These are phyloP conservation scores for Scolopax rusticola DNA, from an alignment of 2,797 vertebrate genomes.

Conservation along the genomic window DNA sequence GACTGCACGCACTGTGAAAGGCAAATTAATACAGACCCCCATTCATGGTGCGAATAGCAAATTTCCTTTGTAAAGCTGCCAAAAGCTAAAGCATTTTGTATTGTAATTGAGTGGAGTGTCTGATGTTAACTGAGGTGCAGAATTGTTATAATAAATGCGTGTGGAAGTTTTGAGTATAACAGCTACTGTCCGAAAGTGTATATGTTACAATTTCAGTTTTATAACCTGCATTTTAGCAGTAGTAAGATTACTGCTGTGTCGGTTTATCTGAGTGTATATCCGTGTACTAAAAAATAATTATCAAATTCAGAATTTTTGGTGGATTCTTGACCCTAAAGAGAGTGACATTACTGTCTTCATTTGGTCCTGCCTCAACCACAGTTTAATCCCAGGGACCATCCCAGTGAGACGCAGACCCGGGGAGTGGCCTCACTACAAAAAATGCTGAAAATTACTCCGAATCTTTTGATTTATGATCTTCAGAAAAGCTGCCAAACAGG, in stretches of 20 bases:
- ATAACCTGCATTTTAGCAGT: not conserved
- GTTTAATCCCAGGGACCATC: not conserved
- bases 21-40: not conserved
- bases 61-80: slow-evolving; percentile 43
- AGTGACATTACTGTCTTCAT: not conserved
- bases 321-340: not conserved
- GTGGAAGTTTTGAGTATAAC: not conserved
- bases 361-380: not conserved
- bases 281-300: not conserved
- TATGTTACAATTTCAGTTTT: not conserved
- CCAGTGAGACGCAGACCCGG: not conserved
- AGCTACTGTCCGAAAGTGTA: not conserved
- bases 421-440: not conserved
- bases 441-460: not conserved
- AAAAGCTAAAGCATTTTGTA: slow-evolving; percentile 24
- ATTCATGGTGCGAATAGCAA: not conserved
- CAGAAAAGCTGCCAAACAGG: slow-evolving; percentile 14
- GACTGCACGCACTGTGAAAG: slow-evolving; percentile 82
- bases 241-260: not conserved
- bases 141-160: not conserved
- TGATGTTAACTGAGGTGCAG: not conserved
- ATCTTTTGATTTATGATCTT: slow-evolving; percentile 40
- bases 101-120: not conserved
- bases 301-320: not conserved
- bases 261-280: not conserved